Evolutionary conservation across 2,888 invertebrate genomes (phyloP), one percentile per base, ranked within the genome.

Genomic region (Eupithecia tripunctaria): DNA sequence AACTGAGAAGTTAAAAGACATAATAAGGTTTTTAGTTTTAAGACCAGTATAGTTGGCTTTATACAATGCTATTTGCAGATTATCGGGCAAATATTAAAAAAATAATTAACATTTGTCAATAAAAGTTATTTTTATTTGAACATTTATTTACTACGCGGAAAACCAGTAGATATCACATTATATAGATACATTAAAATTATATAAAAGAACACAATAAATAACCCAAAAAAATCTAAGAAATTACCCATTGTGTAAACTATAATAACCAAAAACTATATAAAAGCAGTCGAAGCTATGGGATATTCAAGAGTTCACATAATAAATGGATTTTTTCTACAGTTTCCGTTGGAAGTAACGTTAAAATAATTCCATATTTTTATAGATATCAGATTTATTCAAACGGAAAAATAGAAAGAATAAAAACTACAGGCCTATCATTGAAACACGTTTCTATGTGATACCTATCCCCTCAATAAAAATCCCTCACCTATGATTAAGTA

Each of bases 401-500:
- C 8, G 56, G 12, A 56, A n/a, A 56, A 25, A 4, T 14, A 3
- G 14, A 25, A 25, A 25, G 3, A 51, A 21, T 21, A 51, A 7
- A 43, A 43, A 43, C 43, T 12, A 38, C 10, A 38, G 2, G 14
- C 12, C 38, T 56, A 56, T 25, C 12, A 56, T 56, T 12, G 21
- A 25, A 56, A 56, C 10, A 56, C 56, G 25, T 0, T 2, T 14
- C 51, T 21, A 25, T 56, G 1, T 56, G 25, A 56, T 25, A 25
- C 4, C 4, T 14, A 56, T 12, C 56, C 56, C 25, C 25, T 4
- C 56, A 21, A 56, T 56, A 56, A 56, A 51, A 56, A 25, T 14
- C 25, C 21, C 51, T 32, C 8, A 43, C 43, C 47, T 56, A 56
- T 56, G 56, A 63, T 63, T 63, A 63, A 63, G 62, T 36, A 36